These are phyloP conservation scores for Caenorhabditis imperialis DNA, from an alignment of 2,888 invertebrate genomes.

Conservation along the genomic window DNA sequence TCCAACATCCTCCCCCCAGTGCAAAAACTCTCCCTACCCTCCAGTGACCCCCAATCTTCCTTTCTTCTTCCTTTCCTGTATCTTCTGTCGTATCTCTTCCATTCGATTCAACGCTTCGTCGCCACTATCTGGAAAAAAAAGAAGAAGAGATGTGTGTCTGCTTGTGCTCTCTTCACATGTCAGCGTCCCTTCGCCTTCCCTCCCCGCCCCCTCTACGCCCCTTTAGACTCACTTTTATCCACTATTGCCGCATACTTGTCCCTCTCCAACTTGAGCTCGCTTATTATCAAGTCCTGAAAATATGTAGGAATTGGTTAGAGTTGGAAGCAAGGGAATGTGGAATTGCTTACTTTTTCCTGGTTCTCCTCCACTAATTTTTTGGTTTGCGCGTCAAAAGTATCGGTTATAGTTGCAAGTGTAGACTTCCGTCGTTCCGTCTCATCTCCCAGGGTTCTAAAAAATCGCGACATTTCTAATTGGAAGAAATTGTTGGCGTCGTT, in stretches of 20 bases:
- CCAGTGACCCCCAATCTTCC: constrained; percentile 61
- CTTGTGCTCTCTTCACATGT: constrained; percentile 47
- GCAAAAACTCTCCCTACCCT: constrained; percentile 40
- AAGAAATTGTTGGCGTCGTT: neutral
- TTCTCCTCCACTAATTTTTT: constrained; percentile 60
- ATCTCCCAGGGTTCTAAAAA: constrained; percentile 57
- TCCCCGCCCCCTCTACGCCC: neutral
- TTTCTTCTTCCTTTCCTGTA: constrained; percentile 70
- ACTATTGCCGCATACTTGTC: constrained; percentile 45
- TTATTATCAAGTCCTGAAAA: constrained; percentile 47
- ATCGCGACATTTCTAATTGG: neutral
- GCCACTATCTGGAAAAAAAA: constrained; percentile 39
- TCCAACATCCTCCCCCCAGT: neutral
- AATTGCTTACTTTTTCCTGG: constrained; percentile 30
- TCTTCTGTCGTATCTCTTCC: constrained; percentile 73
- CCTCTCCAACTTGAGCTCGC: constrained; percentile 43
- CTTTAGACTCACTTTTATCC: constrained; percentile 52
- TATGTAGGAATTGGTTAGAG: too few relatives aligned
- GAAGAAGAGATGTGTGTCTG: constrained; percentile 1
- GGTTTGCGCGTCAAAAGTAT: constrained; percentile 56
- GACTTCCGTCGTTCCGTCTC: constrained; percentile 57
- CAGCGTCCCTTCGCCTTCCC: constrained; percentile 17
- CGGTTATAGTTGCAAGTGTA: constrained; percentile 54
- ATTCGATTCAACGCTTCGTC: constrained; percentile 63
- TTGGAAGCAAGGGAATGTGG: too few relatives aligned